Conservation (phyloP, 37 sponge, comb jelly and placozoan genomes). For the Tethya wilhelma region DNA sequence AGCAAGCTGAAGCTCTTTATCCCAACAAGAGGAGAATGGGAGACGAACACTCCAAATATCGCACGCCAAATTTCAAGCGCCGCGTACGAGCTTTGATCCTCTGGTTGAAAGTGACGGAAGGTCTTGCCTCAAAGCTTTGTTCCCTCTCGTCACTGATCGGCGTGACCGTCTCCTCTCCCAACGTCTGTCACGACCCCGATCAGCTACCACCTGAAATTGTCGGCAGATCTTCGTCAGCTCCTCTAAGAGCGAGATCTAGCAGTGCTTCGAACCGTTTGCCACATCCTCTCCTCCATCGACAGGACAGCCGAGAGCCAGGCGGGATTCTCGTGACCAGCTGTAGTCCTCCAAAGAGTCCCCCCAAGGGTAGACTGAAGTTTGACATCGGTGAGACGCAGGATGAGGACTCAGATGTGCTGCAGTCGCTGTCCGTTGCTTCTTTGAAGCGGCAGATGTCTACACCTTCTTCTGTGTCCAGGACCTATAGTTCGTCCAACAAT, state of each 20-base stretch:
- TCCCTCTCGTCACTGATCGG: constrained; percentile 57
- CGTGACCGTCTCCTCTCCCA: neutral
- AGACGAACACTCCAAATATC: constrained; percentile 46
- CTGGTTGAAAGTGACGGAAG: constrained; percentile 63
- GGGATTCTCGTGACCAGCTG: no score
- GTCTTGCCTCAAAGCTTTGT: constrained; percentile 33
- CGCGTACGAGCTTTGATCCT: constrained; percentile 52
- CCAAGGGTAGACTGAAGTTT: neutral
- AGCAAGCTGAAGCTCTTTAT: constrained; percentile 41
- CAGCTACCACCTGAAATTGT: neutral
- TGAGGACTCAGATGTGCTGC: no score
- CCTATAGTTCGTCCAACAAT: neutral
- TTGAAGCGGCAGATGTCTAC: neutral
- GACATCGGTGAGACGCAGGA: neutral
- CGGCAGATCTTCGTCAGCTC: neutral
- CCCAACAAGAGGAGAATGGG: constrained; percentile 36
- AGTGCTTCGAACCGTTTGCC: no score
- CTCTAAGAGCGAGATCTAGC: no score
- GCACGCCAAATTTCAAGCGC: constrained; percentile 36
- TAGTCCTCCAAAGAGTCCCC: constrained; percentile 10
- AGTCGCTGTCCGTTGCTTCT: no score
- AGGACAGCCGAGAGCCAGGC: no score
- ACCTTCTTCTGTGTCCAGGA: neutral
- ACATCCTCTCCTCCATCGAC: no score
- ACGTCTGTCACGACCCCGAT: neutral